phyloP scores from a whole-genome alignment of 2,797 vertebrate genomes.

The Artibeus lituratus region DNA sequence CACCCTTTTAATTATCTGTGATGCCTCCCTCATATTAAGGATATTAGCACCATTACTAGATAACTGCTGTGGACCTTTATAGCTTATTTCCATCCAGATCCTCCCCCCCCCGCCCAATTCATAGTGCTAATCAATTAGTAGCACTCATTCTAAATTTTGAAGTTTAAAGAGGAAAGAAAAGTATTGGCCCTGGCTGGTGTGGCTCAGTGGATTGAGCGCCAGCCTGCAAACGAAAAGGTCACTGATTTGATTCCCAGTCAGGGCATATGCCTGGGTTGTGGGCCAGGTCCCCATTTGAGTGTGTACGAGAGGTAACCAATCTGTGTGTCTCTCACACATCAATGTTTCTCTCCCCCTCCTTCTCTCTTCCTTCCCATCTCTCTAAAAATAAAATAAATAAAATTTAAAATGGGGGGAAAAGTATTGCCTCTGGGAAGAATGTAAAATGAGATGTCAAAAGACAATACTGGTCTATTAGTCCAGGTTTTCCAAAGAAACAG shows the following conservation, averaged over 20 bases:
- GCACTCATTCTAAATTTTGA: background rate
- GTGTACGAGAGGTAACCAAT: too few relatives aligned
- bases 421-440: background rate
- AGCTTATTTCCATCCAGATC: background rate
- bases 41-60: background rate
- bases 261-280: too few relatives aligned
- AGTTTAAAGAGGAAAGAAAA: background rate
- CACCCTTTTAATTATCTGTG: background rate
- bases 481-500: background rate
- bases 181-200: background rate
- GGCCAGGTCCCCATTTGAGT: too few relatives aligned
- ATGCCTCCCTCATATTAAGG: background rate
- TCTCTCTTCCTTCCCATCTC: too few relatives aligned
- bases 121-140: background rate
- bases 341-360: too few relatives aligned
- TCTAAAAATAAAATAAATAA: too few relatives aligned
- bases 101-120: too few relatives aligned
- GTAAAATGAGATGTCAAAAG: background rate
- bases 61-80: background rate
- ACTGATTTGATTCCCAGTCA: too few relatives aligned
- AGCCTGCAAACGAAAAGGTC: too few relatives aligned
- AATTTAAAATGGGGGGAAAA: background rate
- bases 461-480: background rate
- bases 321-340: too few relatives aligned
- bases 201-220: too few relatives aligned